Base-by-base conservation (phyloP, 1,140 invertebrate species). In the Zaprionus lachaisei region DNA sequence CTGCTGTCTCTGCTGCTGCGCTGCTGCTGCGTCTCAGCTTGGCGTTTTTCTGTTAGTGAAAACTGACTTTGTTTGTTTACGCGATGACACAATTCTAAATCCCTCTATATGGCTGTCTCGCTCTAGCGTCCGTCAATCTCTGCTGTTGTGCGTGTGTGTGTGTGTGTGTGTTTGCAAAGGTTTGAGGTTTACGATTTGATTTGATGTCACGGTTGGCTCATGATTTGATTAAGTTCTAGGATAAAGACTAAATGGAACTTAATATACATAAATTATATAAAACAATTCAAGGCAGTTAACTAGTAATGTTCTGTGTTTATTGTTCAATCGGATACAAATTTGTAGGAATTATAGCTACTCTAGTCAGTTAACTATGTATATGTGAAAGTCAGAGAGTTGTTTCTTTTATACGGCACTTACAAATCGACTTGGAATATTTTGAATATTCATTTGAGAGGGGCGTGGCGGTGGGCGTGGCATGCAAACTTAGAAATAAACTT, bases 51-150 rank as follows among this genome's bases (percentile, higher is more conserved):
- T 47, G 6, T 7, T 66, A 66, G 75, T 80, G 72, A 58, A 62
- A 63, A 80, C 63, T 55, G 72, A 79, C 77, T 72, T 71, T 66
- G 80, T 84, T 87, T 89, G 85, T 76, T 81, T 84, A 84, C 56
- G 71, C 72, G 72, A 83, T 89, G 84, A 90, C 84, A 89, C 85
- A 89, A 89, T 89, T 89, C 77, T 90, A 76, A 80, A 80, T 72
- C 67, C 67, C 15, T 51, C 31, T 61, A 54, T 51, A 64, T 44
- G 47, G 61, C 76, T 14, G 31, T 41, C 54, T 57, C 60, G 65
- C 34, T 37, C 44, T 61, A 14, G n/a, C 38, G 5, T 55, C 17
- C 12, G 47, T 64, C 55, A 55, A 20, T 22, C 26, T 61, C 9
- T 72, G 56, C 31, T 34, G 9, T 4, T 51, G 51, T 71, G 62